phyloP scores from a whole-genome alignment of 37 sponge, comb jelly and placozoan genomes.

The Petrosia ficiformis region DNA sequence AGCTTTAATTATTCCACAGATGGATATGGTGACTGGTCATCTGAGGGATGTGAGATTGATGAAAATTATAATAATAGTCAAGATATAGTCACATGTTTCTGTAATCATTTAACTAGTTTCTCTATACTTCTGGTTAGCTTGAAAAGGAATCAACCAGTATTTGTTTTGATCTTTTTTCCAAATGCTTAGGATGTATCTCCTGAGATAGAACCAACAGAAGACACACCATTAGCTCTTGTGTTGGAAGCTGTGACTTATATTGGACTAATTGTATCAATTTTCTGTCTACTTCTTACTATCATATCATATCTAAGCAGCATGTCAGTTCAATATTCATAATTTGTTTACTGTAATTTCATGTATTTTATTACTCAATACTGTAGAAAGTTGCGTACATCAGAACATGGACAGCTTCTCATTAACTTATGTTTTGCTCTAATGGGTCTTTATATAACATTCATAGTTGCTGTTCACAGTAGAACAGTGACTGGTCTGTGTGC shows the following conservation, averaged over 20 bases:
- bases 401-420: constrained; percentile 45
- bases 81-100: neutral
- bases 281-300: constrained; percentile 31
- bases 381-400: constrained; percentile 40
- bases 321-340: no score
- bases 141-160: neutral
- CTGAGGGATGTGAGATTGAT: constrained; percentile 12
- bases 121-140: neutral
- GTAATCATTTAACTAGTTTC: constrained; percentile 10
- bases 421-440: constrained; percentile 39
- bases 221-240: neutral
- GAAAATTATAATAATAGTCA: neutral
- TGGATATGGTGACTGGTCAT: constrained; percentile 50
- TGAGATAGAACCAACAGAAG: neutral
- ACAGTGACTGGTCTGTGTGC: constrained; percentile 8
- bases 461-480: neutral
- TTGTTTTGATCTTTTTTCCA: neutral
- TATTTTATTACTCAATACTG: neutral
- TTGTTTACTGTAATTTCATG: no score
- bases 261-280: constrained; percentile 40
- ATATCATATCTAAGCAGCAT: constrained; percentile 30
- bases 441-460: constrained; percentile 39
- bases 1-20: neutral
- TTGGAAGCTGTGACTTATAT: constrained; percentile 46
- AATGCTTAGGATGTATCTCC: constrained; percentile 16